A percentile compares a stretch with the other conserved stretches of the same genome.
Evolutionary conservation across 2,113 vertebrate species (phyloP).

Genomic region (Cavia porcellus): DNA sequence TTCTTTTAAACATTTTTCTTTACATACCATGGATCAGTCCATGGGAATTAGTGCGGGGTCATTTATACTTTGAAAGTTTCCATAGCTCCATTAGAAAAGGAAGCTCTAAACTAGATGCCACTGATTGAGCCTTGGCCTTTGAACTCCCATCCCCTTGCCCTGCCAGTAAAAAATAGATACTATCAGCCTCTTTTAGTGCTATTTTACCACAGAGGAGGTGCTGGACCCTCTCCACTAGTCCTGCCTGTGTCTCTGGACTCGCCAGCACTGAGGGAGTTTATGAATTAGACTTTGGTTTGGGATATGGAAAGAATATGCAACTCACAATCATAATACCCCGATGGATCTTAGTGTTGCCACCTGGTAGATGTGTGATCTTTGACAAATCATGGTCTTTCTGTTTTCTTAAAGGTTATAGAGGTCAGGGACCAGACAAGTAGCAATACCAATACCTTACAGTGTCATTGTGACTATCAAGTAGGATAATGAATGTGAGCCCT

Average conservation of each 20-base stretch:
- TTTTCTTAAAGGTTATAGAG: background rate
- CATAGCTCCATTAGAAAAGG: background rate
- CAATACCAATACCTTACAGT: background rate
- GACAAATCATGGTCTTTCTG: background rate
- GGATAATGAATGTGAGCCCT: background rate
- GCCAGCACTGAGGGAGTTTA: background rate
- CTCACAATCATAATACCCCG: background rate
- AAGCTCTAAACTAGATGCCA: background rate
- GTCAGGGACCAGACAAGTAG: too few species aligned
- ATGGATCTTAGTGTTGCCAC: background rate
- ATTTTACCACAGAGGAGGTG: background rate
- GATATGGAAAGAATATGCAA: background rate
- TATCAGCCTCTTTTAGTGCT: background rate
- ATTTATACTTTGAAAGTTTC: constrained; percentile 65
- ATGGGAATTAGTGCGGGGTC: background rate
- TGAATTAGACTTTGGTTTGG: background rate
- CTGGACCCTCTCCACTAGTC: background rate
- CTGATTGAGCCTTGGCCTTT: background rate
- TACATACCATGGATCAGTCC: background rate
- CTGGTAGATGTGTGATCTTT: background rate
- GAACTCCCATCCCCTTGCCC: background rate
- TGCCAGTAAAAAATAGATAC: background rate
- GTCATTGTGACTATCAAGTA: background rate
- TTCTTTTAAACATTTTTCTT: constrained; percentile 65
- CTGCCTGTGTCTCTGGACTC: background rate